These are phyloP conservation scores for Masticophis lateralis DNA, from an alignment of 2,797 vertebrate genomes.

Conservation along the genomic window DNA sequence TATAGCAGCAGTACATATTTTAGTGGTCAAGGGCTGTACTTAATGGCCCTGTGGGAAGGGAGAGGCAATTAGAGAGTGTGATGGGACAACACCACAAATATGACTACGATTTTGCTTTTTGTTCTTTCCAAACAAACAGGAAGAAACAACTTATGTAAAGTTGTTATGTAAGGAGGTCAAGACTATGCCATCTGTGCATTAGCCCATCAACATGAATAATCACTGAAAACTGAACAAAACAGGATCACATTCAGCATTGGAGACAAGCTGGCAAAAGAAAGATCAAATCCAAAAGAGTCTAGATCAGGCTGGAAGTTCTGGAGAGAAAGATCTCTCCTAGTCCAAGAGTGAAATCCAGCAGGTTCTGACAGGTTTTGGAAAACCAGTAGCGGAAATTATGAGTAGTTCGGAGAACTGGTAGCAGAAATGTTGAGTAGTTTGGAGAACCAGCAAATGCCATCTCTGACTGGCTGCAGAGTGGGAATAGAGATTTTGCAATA, in stretches of 20 bases:
- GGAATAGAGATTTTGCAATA: no score
- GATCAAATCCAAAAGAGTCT: not conserved
- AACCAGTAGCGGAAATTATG: no score
- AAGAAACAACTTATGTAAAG: not conserved
- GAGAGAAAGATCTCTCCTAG: not conserved
- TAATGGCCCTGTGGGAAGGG: not conserved
- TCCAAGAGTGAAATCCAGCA: no score
- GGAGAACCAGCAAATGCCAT: no score
- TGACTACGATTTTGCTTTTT: not conserved
- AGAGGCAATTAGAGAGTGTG: not conserved
- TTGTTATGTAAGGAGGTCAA: not conserved
- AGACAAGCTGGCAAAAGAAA: not conserved
- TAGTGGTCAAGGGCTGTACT: not conserved
- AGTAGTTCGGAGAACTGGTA: no score
- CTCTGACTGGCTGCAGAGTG: no score
- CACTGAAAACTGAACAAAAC: not conserved
- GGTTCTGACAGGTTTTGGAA: no score
- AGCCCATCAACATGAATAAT: not conserved
- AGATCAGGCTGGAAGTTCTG: not conserved
- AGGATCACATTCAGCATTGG: not conserved
- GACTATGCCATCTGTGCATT: not conserved
- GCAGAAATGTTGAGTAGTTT: no score
- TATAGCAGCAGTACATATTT: not conserved
- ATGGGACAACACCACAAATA: not conserved
- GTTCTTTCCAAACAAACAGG: not conserved